Conservation (phyloP, 2,113 vertebrate genomes). For the Pycnonotus jocosus region DNA sequence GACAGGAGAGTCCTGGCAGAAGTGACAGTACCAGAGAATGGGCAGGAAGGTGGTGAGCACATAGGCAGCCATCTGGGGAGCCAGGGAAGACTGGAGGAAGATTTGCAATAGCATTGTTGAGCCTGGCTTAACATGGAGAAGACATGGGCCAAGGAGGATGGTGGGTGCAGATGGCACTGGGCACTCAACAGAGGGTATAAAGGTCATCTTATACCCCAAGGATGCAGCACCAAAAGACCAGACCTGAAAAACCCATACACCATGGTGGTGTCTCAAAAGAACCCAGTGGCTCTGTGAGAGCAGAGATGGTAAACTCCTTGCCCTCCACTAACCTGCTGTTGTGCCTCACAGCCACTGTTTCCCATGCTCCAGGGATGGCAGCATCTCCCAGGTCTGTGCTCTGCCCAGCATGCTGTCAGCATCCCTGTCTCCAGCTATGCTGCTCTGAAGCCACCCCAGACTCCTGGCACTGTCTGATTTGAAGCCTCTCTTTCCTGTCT, state of each 20-base stretch:
- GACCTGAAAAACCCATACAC: not conserved
- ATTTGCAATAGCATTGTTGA: not conserved
- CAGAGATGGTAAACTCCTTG: not conserved
- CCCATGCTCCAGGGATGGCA: not conserved
- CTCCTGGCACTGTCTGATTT: accelerated
- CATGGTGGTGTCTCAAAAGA: not conserved
- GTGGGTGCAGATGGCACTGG: not conserved
- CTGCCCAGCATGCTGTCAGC: not conserved
- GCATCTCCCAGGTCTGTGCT: not conserved
- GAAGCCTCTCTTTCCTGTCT: not conserved
- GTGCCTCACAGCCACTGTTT: not conserved
- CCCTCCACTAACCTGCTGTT: not conserved
- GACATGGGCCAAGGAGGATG: not conserved
- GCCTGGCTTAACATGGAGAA: not conserved
- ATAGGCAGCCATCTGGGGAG: not conserved
- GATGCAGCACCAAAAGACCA: not conserved
- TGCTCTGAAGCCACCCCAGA: not conserved
- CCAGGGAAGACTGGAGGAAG: not conserved
- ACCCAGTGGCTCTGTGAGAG: not conserved
- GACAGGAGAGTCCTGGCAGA: not conserved
- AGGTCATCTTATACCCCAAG: not conserved
- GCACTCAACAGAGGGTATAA: not conserved
- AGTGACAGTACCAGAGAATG: not conserved
- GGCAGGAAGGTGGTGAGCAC: not conserved
- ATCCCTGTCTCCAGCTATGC: not conserved